Base-by-base conservation (phyloP, 1,140 invertebrate species). In the Linepithema humile region DNA sequence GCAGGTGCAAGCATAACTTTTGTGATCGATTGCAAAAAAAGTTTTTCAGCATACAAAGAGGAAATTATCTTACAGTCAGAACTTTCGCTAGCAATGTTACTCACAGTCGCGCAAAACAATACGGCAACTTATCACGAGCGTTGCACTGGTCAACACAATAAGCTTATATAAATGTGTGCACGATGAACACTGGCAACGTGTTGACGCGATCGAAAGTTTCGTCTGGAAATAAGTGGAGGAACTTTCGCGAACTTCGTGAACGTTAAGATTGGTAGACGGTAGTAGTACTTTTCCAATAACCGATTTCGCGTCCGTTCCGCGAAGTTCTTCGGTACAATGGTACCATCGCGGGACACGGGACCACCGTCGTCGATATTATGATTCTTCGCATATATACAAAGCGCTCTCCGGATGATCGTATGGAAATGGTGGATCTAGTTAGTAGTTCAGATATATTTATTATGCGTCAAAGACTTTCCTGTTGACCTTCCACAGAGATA, bases 251-350 rank as follows among this genome's bases (percentile, higher is more conserved):
- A 70, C 26, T 43, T 15, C 35, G 29, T 12, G 23, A 29, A 29
- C 29, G 15, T 23, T 29, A 69, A 43, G 64, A 29, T 3, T 17
- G 17, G 23, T 43, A 17, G 12, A 40, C 17, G 75, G 50, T 1
- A n/a, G 23, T 3, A 40, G 23, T 69, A 80, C 48, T 69, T 69
- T 80, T 80, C 48, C 64, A 40, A 80, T 80, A 80, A 80, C 64
- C 48, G 48, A 80, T 80, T 70, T 55, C 32, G 26, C 23, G 17
- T 50, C 15, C 62, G n/a, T 55, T 69, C 35, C 35, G 45, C 23
- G 2, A 70, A 80, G 48, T 80, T 80, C 10, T 26, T 15, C 9
- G 48, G 45, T 23, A 57, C 23, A 78, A 78, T 80, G 12, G 26
- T 26, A 17, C 15, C 43, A 43, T 69, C 62, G 75, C 35, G 38